phyloP scores from a whole-genome alignment of 2,113 vertebrate species.

The Megaceryle maxima region DNA sequence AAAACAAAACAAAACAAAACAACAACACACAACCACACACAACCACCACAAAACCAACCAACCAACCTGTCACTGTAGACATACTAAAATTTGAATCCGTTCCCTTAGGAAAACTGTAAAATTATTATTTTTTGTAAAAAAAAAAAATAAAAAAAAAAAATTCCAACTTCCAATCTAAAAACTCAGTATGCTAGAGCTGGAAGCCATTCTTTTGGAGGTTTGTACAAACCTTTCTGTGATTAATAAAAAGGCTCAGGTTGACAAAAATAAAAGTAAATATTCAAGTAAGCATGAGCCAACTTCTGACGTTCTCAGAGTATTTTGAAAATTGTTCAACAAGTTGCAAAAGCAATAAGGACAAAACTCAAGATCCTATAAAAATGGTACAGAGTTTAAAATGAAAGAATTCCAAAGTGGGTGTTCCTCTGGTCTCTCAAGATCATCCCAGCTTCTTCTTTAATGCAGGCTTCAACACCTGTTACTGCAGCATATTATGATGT shows the following conservation, averaged over 20 bases:
- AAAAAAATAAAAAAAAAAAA: background rate
- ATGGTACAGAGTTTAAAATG: background rate
- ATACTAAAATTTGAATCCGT: background rate
- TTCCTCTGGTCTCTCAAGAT: background rate
- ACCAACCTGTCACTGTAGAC: background rate
- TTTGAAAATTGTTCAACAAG: background rate
- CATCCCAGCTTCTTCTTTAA: background rate
- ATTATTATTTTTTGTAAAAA: background rate
- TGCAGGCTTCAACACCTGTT: background rate
- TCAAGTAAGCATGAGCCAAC: background rate
- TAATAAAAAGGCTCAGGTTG: background rate
- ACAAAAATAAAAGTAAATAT: background rate
- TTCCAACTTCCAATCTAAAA: background rate
- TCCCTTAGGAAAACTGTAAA: background rate
- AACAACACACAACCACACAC: no score
- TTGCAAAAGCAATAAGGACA: background rate
- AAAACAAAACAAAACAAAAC: no score
- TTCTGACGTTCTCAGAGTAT: background rate
- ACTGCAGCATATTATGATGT: background rate
- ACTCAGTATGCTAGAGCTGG: background rate
- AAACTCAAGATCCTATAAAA: background rate
- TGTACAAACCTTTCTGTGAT: background rate
- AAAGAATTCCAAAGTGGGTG: background rate
- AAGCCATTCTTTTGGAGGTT: background rate
- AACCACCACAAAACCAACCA: no score